These are phyloP conservation scores for Ctenochaetus hawaiiensis DNA, from an alignment of 2,797 vertebrate species.

Conservation along the genomic window DNA sequence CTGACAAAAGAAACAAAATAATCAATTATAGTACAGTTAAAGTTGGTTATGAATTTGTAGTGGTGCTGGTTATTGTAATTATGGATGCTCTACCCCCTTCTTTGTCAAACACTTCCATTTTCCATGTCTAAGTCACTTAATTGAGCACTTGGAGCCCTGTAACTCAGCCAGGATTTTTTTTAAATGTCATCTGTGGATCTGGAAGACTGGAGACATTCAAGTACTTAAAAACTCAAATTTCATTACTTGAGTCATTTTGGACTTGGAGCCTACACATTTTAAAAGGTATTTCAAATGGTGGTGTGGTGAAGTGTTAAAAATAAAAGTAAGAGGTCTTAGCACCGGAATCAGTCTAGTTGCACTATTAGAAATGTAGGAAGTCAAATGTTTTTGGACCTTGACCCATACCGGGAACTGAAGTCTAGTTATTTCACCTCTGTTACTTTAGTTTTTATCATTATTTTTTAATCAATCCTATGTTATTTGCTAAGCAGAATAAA, in stretches of 20 bases:
- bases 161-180: neutral
- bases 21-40: neutral
- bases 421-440: no score
- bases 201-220: neutral
- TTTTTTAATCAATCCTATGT: no score
- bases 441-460: no score
- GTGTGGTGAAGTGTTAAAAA: neutral
- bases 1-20: slow-evolving; percentile 53
- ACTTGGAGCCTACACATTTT: neutral
- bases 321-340: no score
- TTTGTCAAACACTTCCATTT: neutral
- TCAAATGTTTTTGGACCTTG: no score
- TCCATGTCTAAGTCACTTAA: neutral
- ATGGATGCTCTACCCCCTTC: neutral
- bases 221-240: neutral
- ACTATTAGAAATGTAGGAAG: no score
- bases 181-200: neutral
- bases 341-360: no score
- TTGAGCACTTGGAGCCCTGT: neutral
- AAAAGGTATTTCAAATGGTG: neutral
- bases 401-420: no score
- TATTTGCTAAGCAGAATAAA: no score
- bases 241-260: neutral
- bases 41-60: neutral
- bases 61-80: no score